These are phyloP conservation scores for Drosophila neotestacea DNA, from an alignment of 2,888 invertebrate species.

Conservation along the genomic window DNA sequence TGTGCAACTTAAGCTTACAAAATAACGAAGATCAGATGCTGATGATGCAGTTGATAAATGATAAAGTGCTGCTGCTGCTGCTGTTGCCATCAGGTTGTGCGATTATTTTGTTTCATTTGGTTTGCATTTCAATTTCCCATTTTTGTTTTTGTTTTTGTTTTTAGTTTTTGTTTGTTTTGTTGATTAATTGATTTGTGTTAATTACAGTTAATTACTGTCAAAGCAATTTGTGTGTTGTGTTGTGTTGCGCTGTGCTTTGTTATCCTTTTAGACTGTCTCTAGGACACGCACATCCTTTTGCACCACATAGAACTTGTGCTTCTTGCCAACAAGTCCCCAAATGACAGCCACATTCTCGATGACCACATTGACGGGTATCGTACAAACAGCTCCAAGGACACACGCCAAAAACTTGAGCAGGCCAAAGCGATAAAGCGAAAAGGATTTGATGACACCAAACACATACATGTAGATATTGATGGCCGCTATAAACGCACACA, in stretches of 20 bases:
- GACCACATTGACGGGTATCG: slow-evolving; percentile 96
- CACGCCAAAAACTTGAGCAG: slow-evolving; percentile 91
- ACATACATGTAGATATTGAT: slow-evolving; percentile 99
- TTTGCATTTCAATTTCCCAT: slow-evolving; percentile 10
- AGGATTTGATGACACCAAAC: slow-evolving; percentile 98
- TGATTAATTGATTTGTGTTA: slow-evolving; percentile 39
- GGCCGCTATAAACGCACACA: slow-evolving; percentile 96
- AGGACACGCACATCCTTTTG: slow-evolving; percentile 94
- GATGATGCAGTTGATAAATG: slow-evolving; percentile 12
- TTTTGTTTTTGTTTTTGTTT: slow-evolving; percentile 21
- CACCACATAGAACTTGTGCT: slow-evolving; percentile 98
- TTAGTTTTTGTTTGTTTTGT: not conserved
- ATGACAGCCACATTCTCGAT: slow-evolving; percentile 98
- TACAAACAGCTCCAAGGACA: slow-evolving; percentile 93
- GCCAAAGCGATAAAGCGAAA: slow-evolving; percentile 95
- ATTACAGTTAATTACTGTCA: slow-evolving; percentile 38
- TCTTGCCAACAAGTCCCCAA: slow-evolving; percentile 97
- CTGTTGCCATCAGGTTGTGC: slow-evolving; percentile 47
- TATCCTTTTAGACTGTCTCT: slow-evolving; percentile 83
- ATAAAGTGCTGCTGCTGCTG: slow-evolving; percentile 14
- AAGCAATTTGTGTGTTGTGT: slow-evolving; percentile 5
- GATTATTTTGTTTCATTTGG: slow-evolving; percentile 54
- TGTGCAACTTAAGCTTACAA: slow-evolving; percentile 55
- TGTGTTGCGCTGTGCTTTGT: not conserved
- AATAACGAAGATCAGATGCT: slow-evolving; percentile 48